Evolutionary conservation across 2,888 invertebrate genomes (phyloP).

Genomic region (Glyphotaelius pellucidus): DNA sequence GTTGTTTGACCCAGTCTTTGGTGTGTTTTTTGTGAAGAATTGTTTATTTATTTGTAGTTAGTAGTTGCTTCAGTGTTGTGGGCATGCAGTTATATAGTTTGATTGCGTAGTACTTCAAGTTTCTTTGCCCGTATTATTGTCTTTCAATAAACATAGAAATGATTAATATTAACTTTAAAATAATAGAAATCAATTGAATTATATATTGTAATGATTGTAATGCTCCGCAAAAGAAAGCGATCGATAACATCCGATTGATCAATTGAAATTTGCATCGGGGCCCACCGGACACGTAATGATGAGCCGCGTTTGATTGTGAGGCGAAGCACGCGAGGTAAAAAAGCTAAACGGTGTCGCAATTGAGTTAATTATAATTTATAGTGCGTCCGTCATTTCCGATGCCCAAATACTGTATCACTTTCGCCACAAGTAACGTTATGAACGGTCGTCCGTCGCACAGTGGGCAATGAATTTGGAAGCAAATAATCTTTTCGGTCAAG

Average conservation of each 20-base stretch:
- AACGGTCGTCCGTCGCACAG: background rate
- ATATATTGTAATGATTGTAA: background rate
- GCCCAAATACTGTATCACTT: slow-evolving; percentile 46
- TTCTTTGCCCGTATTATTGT: too few relatives aligned
- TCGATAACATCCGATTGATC: slow-evolving; percentile 2
- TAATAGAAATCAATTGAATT: background rate
- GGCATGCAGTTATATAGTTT: too few relatives aligned
- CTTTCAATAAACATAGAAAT: too few relatives aligned
- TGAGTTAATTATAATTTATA: slow-evolving; percentile 50
- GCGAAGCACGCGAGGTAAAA: background rate
- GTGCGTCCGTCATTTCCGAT: slow-evolving; percentile 44
- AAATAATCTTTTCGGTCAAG: background rate
- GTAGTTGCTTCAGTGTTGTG: too few relatives aligned
- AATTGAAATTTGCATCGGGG: background rate
- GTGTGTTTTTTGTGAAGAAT: too few relatives aligned
- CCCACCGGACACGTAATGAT: background rate
- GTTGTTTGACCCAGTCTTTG: too few relatives aligned
- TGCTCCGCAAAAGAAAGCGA: background rate
- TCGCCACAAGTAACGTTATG: slow-evolving; percentile 31
- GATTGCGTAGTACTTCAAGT: too few relatives aligned
- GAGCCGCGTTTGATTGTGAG: background rate
- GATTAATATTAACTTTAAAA: too few relatives aligned
- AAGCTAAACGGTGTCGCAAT: slow-evolving; percentile 31
- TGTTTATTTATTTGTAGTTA: too few relatives aligned
- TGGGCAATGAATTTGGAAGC: background rate